Evolutionary conservation across 2,113 vertebrate species (phyloP), one percentile per base, ranked within the genome.

Genomic region (Macrotus californicus): DNA sequence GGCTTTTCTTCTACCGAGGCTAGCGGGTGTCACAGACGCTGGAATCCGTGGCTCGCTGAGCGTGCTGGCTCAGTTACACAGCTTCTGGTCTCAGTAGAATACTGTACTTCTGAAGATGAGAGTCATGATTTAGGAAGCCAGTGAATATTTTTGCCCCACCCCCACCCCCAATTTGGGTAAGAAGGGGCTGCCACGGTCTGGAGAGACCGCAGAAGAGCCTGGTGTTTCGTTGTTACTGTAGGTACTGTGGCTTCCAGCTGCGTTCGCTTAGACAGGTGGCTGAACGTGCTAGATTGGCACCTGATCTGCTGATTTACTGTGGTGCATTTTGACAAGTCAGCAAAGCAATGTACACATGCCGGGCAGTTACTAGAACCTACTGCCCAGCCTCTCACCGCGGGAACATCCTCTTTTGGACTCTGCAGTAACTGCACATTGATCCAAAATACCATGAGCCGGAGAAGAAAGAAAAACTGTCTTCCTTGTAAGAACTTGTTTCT

Each of bases 1-100:
- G 16, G n/a, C 7, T 50, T 54, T 73, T 31, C 10, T 7, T 83
- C 48, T 48, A 3, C 18, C 0, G 24, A 50, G 72, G 5, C 50
- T 66, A 21, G 36, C 8, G n/a, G 14, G 31, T 2, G 9, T 16
- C 19, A 24, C 7, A 2, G 2, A 7, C 4, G 18, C 85, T 9
- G 11, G n/a, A 36, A 26, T 52, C n/a, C 0, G 31, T 5, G 43
- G n/a, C 34, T 9, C 2, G 1, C 0, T 39, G 72, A 66, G 13
- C 16, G 9, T 19, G 36, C 77, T 8, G 26, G 52, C 21, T 88
- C 19, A 7, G 16, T 7, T 13, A 41, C 26, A 41, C 9, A 14
- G 2, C 34, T 22, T 46, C 48, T 1, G 14, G 4, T 81, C 41
- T 54, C 77, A 7, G 36, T 6, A 66, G 77, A 67, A 6, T 1